These are phyloP conservation scores for Phaethon lepturus DNA, from an alignment of 2,113 vertebrate species.

Conservation along the genomic window DNA sequence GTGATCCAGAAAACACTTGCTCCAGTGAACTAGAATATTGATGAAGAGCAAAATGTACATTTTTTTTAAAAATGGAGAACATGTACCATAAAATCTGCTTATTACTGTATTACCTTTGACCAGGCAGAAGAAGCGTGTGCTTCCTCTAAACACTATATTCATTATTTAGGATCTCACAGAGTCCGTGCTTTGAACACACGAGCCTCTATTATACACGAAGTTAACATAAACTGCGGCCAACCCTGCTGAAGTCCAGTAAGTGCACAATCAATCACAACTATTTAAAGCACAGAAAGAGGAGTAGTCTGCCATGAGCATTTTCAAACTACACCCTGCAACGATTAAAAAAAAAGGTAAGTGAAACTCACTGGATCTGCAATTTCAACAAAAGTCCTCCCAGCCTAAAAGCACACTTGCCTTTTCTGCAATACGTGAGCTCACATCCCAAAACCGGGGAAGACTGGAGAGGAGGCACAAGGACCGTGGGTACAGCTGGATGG, in stretches of 20 bases:
- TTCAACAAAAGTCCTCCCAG: rapidly evolving
- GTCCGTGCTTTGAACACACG: background rate
- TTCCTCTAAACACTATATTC: background rate
- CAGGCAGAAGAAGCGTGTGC: background rate
- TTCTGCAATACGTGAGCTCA: rapidly evolving
- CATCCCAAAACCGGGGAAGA: background rate
- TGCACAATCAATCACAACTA: background rate
- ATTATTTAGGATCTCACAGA: background rate
- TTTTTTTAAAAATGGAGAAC: background rate
- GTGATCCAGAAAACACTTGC: background rate
- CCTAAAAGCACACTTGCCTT: background rate
- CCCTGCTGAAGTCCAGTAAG: background rate
- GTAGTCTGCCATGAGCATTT: background rate
- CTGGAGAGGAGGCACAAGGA: background rate
- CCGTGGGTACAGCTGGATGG: rapidly evolving
- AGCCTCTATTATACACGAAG: background rate
- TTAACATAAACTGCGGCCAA: background rate
- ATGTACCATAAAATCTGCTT: background rate
- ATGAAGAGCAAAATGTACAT: background rate
- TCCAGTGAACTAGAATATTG: background rate
- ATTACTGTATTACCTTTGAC: background rate
- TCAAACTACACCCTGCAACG: background rate
- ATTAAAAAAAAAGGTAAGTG: background rate
- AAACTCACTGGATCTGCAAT: background rate
- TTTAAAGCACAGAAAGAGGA: background rate